Conservation (phyloP, 2,888 invertebrate species). For the Dasysyrphus albostriatus region DNA sequence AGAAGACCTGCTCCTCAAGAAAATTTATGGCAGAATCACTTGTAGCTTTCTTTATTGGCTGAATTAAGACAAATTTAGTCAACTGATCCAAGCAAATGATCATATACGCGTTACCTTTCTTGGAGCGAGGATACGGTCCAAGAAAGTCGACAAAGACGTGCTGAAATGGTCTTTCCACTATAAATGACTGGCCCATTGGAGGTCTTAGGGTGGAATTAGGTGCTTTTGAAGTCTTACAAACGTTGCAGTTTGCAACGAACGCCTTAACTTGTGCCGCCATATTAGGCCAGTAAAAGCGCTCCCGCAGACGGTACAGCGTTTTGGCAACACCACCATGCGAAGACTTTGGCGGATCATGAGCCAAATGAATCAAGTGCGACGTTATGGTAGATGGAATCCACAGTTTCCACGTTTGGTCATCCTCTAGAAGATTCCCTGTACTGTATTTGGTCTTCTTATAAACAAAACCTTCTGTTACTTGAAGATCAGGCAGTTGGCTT, state of each 20-base stretch:
- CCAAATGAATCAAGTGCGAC: not conserved
- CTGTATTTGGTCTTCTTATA: not conserved
- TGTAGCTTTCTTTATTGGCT: not conserved
- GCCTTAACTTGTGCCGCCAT: not conserved
- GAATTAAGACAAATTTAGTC: too few species aligned
- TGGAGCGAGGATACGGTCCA: too few species aligned
- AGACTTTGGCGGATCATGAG: not conserved
- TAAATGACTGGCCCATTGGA: not conserved
- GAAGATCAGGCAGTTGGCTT: too few species aligned
- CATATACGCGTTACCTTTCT: too few species aligned
- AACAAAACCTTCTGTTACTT: not conserved
- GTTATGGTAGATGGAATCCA: not conserved
- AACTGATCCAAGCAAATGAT: too few species aligned
- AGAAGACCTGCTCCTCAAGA: not conserved
- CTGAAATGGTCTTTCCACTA: slow-evolving; percentile 2
- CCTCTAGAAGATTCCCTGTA: not conserved
- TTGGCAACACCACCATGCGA: slow-evolving; percentile 10
- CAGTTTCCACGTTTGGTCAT: not conserved
- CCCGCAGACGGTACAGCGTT: not conserved
- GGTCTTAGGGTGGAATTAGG: not conserved
- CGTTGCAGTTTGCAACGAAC: not conserved
- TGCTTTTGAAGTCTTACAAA: not conserved
- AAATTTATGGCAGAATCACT: not conserved
- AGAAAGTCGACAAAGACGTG: too few species aligned
- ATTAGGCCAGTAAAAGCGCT: not conserved